Evolutionary conservation across 2,888 invertebrate species (phyloP).

Genomic region (Oxycera nigricornis): DNA sequence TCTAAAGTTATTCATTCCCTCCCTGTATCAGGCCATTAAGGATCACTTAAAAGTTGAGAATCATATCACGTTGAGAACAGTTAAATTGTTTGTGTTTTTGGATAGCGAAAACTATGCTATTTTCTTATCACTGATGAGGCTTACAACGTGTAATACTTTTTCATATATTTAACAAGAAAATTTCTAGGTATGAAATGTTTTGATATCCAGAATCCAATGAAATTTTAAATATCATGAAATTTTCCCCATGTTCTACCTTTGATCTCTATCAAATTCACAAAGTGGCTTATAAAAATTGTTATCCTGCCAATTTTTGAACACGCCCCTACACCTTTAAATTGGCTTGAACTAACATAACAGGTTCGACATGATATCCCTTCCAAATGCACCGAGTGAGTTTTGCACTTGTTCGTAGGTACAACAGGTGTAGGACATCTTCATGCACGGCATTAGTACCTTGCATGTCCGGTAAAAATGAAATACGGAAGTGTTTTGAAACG

Average conservation of each 20-base stretch:
- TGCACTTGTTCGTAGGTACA: background rate
- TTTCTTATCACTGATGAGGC: too few relatives aligned
- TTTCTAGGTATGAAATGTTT: too few relatives aligned
- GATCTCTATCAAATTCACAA: background rate
- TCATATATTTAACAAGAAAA: too few relatives aligned
- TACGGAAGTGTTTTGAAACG: conserved; percentile 15
- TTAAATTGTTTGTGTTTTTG: too few relatives aligned
- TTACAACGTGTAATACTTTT: too few relatives aligned
- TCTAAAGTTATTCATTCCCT: too few relatives aligned
- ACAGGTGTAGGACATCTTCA: conserved; percentile 8
- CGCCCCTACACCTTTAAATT: conserved; percentile 19
- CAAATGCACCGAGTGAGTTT: background rate
- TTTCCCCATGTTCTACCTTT: background rate
- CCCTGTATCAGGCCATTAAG: too few relatives aligned
- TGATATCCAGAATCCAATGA: background rate
- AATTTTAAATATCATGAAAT: background rate
- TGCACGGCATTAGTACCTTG: conserved; percentile 7
- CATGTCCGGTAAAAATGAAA: conserved; percentile 22
- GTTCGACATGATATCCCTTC: conserved; percentile 22
- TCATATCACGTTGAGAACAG: too few relatives aligned
- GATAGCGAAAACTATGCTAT: too few relatives aligned
- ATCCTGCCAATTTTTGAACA: background rate
- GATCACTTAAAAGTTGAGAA: too few relatives aligned
- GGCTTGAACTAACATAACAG: background rate
- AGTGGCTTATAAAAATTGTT: background rate